Evolutionary conservation across 1,140 invertebrate species (phyloP).

Genomic region (Geopemphigus sp.): DNA sequence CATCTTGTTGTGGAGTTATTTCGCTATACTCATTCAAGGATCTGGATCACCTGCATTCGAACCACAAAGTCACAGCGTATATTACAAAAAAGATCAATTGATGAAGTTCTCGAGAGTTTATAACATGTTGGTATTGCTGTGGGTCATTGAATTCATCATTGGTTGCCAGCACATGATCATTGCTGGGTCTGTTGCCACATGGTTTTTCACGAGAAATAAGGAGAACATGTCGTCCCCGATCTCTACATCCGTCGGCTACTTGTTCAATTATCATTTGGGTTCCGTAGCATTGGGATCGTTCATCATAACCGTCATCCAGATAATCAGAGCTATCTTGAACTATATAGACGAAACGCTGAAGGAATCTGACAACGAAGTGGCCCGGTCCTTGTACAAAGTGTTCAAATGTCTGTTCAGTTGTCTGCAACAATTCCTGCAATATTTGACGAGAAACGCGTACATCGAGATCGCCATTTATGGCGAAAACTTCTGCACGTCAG

Average conservation of each 20-base stretch:
- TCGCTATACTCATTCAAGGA: constrained; percentile 64
- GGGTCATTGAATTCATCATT: constrained; percentile 71
- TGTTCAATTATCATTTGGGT: constrained; percentile 72
- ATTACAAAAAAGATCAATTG: constrained; percentile 60
- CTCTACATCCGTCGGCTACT: constrained; percentile 59
- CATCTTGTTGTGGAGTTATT: constrained; percentile 63
- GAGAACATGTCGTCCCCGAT: constrained; percentile 62
- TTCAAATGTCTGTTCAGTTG: constrained; percentile 73
- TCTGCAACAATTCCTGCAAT: constrained; percentile 72
- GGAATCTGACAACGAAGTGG: constrained; percentile 56
- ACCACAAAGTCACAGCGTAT: constrained; percentile 56
- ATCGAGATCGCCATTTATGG: constrained; percentile 77
- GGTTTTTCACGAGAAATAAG: constrained; percentile 79
- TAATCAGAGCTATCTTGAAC: constrained; percentile 63
- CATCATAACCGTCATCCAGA: constrained; percentile 69
- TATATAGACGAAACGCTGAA: constrained; percentile 56
- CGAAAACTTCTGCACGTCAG: constrained; percentile 66
- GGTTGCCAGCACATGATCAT: constrained; percentile 77
- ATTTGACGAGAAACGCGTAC: constrained; percentile 73
- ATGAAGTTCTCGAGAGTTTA: constrained; percentile 65
- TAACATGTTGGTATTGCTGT: constrained; percentile 69
- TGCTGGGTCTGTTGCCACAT: constrained; percentile 70
- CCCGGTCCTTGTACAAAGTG: constrained; percentile 59
- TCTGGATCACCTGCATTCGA: constrained; percentile 58
- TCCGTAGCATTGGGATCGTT: constrained; percentile 75